Conservation (phyloP, 1,140 invertebrate species). For the Apis mellifera region DNA sequence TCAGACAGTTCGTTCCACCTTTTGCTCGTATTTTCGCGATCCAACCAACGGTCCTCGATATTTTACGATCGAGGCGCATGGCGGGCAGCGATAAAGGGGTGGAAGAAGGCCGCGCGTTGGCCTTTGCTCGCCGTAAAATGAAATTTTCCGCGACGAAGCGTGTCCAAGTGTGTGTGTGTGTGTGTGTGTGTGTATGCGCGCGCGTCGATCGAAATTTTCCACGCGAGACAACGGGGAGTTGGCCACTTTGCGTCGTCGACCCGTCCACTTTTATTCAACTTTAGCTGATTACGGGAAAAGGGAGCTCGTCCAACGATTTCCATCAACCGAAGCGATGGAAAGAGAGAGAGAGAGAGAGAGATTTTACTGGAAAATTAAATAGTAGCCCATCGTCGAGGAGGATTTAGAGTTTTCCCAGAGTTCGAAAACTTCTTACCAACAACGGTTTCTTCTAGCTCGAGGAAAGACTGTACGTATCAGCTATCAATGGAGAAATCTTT, state of each 20-base stretch:
- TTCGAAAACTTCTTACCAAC: background rate
- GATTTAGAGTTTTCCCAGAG: background rate
- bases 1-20: constrained; percentile 15
- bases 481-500: too few species aligned
- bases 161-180: background rate
- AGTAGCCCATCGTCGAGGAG: background rate
- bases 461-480: too few species aligned
- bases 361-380: constrained; percentile 35
- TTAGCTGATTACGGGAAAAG: constrained; percentile 30
- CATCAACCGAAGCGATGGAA: background rate
- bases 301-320: background rate
- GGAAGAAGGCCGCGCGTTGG: background rate
- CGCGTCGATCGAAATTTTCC: constrained; percentile 19
- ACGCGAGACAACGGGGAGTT: constrained; percentile 5
- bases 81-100: background rate
- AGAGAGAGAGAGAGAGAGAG: background rate
- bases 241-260: constrained; percentile 6
- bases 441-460: background rate
- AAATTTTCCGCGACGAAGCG: constrained; percentile 34
- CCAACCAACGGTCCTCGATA: background rate
- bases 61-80: constrained; percentile 1
- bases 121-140: constrained; percentile 21
- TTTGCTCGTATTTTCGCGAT: background rate
- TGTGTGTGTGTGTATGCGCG: background rate
- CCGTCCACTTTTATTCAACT: constrained; percentile 15